Evolutionary conservation across 2,113 vertebrate species (phyloP), one percentile per base, ranked within the genome.

Genomic region (Cebidichthys violaceus): DNA sequence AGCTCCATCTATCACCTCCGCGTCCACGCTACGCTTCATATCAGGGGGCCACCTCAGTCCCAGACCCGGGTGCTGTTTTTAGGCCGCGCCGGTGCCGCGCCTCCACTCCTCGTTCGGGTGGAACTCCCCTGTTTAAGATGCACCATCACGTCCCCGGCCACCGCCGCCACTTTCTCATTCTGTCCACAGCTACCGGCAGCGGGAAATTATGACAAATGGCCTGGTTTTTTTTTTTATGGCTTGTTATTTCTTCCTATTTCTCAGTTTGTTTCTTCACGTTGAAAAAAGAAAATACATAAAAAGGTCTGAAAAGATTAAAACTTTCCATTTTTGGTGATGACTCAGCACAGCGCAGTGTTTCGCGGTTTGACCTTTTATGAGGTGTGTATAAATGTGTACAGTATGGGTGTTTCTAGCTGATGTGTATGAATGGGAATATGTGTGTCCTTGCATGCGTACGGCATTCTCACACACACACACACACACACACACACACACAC

Each of bases 141-240:
- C 90, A 52, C 83, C 84, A 43, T 74, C 87, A 86, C 62, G 41
- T 84, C 85, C 85, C 72, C 61, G 70, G 77, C 87, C 69, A 76
- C 89, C 22, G 70, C 82, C 80, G 60, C 81, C 85, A 85, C 89
- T 93, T 88, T 92, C 86, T 93, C 90, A 92, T 91, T 93, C 90
- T 90, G 90, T 92, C 92, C 89, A 73, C 72, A 77, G 87, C 91
- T 92, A 87, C 91, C 82, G 83, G 86, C 88, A 68, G 77, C 31
- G 85, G 91, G 88, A 94, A 94, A 94, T 89, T 57, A 90, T 93
- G 92, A 94, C 90, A 90, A 93, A 94, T 89, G 77, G 62, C 62
- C 64, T 52, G 14, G 10, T 6, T 33, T 84, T 87, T 57, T 87
- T 57, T 57, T 89, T 86, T 77, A 83, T 77, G 60, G 29, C 65